These are phyloP conservation scores for Dipodomys merriami DNA, from an alignment of 2,113 vertebrate genomes.

Conservation along the genomic window DNA sequence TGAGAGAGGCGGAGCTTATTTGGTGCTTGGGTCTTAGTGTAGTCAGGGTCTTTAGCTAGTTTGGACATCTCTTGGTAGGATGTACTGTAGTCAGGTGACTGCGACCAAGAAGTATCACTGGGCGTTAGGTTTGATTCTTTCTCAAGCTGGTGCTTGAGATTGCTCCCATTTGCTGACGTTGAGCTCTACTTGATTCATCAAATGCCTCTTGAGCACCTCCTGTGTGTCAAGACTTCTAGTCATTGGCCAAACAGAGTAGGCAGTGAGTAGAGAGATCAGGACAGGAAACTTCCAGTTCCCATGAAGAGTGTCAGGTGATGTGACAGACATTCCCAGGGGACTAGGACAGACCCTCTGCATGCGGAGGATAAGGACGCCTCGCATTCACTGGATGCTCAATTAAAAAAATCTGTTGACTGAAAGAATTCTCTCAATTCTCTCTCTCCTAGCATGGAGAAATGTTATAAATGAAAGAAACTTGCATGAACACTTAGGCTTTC, in stretches of 20 bases:
- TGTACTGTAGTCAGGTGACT: not conserved
- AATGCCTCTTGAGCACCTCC: not conserved
- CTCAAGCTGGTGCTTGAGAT: not conserved
- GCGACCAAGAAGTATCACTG: not conserved
- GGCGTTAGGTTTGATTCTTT: not conserved
- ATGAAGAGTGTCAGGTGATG: not conserved
- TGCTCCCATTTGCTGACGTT: not conserved
- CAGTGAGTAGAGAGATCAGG: not conserved
- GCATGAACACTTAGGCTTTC: not conserved
- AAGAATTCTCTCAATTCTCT: not conserved
- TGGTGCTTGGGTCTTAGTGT: not conserved
- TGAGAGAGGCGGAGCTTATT: not conserved
- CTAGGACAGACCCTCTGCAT: not conserved
- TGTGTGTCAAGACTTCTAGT: not conserved
- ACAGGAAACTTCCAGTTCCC: not conserved
- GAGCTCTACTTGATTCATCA: not conserved
- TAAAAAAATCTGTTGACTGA: not conserved
- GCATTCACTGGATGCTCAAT: not conserved
- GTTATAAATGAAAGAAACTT: not conserved
- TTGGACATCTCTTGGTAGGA: constrained; percentile 7
- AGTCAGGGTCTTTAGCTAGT: not conserved
- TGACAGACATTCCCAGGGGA: not conserved
- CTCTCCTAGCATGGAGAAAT: not conserved
- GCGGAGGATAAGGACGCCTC: not conserved
- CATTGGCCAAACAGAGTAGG: not conserved